Evolutionary conservation across 2,113 vertebrate species (phyloP).

Genomic region (Chascanopsetta lugubris): DNA sequence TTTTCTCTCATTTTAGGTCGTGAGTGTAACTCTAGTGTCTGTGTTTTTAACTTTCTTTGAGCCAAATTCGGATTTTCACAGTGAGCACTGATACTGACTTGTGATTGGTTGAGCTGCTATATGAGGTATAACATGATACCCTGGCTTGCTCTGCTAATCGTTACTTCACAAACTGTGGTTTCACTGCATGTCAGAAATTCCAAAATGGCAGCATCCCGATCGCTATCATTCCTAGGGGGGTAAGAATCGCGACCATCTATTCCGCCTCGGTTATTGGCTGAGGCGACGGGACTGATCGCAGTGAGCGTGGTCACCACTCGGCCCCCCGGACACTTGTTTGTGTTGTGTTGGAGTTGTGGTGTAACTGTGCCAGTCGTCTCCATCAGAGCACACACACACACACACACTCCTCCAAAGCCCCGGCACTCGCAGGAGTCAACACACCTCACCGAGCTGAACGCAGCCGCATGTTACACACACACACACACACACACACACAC

Average conservation of each 20-base stretch:
- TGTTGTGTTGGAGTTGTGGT: constrained; percentile 28
- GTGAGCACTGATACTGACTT: no score
- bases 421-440: constrained; percentile 49
- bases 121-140: no score
- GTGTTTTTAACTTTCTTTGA: no score
- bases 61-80: no score
- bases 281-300: constrained; percentile 62
- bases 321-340: constrained; percentile 51
- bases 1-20: no score
- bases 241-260: constrained; percentile 54
- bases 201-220: constrained; percentile 29
- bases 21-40: no score
- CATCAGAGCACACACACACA: constrained; percentile 58
- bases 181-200: no score
- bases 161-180: no score
- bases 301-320: constrained; percentile 48
- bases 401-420: constrained; percentile 53
- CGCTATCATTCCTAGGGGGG: no score
- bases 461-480: constrained; percentile 30
- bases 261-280: constrained; percentile 46
- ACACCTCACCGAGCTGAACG: constrained; percentile 33
- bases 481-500: constrained; percentile 11
- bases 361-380: constrained; percentile 58
- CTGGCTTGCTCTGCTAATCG: no score
- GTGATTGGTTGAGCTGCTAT: no score